phyloP scores from a whole-genome alignment of 2,797 vertebrate species.

The Glossophaga mutica region DNA sequence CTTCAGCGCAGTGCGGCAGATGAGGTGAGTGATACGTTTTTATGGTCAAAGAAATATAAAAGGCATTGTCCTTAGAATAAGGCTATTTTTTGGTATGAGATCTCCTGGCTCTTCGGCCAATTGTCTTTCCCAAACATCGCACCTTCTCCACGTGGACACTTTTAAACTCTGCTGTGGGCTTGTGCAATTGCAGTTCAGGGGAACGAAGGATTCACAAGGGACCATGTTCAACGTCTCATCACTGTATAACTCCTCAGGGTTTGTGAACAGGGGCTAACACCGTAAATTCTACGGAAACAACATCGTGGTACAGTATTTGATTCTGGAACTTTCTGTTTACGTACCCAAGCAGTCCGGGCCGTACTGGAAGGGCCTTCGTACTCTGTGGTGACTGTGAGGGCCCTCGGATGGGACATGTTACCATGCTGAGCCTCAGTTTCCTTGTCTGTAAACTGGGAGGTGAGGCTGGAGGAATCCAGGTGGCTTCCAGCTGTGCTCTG shows the following conservation, averaged over 20 bases:
- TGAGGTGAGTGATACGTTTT: background rate
- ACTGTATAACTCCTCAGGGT: background rate
- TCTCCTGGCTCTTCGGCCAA: background rate
- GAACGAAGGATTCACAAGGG: background rate
- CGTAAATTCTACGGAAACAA: conserved; percentile 21
- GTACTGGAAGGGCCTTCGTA: background rate
- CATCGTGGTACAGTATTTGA: background rate
- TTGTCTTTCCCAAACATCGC: conserved; percentile 11
- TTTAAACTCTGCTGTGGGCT: background rate
- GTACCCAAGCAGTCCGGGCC: background rate
- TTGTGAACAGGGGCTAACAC: background rate
- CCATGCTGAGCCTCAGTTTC: background rate
- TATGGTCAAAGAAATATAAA: conserved; percentile 18
- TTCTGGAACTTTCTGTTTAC: background rate
- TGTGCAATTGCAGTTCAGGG: background rate
- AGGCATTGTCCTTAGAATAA: background rate
- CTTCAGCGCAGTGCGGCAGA: background rate
- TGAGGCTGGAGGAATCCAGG: background rate
- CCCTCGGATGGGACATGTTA: background rate
- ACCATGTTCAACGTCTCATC: background rate
- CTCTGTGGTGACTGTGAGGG: background rate
- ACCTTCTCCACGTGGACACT: background rate
- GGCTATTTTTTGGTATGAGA: background rate
- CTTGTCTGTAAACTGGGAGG: background rate
- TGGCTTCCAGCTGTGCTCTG: background rate